Base-by-base conservation (phyloP, 2,888 invertebrate species). In the Drosophila subsilvestris region DNA sequence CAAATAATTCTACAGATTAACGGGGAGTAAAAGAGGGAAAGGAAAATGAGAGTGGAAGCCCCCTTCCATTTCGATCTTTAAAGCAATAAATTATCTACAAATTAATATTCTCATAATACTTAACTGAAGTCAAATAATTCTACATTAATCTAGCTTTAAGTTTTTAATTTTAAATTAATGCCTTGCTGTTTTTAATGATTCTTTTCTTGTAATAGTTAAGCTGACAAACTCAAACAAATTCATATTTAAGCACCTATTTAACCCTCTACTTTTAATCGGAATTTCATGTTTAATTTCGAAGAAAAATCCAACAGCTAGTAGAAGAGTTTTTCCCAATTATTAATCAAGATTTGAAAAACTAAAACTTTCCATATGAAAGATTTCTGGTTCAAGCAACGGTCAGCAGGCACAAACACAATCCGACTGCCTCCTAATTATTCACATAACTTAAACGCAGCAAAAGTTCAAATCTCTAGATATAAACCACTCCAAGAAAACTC, bases 401-500 rank as follows among this genome's bases (percentile, higher is more conserved):
- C 5, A 0, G 0, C 37, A 6, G 14, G 14, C 0, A 1, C 14
- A 6, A 12, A 32, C 3, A 37, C n/a, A n/a, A 50, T 50, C n/a
- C 7, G 9, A 3, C 42, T 42, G 12, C 7, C n/a, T 7, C 7
- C n/a, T 7, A 14, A 37, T 12, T 37, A 37, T 37, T 37, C 37
- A 37, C 1, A 5, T 5, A 32, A 32, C 4, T 10, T 32, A 1
- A 32, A 32, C 32, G 37, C 14, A 37, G 14, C 6, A 6, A 37
- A 37, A 14, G 37, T 14, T 14, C 20, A 47, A 47, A 62, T 8
- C n/a, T 58, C 44, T 1, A 3, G 3, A 32, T 4, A 6, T 18
- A 58, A 66, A 44, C 55, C 55, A 18, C 37, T 37, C 49, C 20
- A 45, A 44, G 14, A n/a, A 37, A 65, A n/a, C 4, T 49, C 3